Conservation (phyloP, 2,888 invertebrate species). For the Dasypolia templi region DNA sequence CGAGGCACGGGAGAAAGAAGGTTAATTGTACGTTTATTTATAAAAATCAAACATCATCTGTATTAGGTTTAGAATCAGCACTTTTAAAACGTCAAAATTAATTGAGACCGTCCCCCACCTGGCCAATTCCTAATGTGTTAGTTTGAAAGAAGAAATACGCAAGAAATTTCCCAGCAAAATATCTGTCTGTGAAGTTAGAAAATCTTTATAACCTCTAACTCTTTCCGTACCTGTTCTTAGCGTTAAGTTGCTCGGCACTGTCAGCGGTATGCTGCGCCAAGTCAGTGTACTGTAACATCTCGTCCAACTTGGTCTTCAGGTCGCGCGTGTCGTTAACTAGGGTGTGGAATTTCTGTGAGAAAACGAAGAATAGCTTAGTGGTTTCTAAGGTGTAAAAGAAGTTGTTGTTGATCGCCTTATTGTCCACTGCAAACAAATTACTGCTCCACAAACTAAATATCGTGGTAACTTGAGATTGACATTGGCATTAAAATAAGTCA, state of each 20-base stretch:
- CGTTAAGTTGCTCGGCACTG: constrained; percentile 90
- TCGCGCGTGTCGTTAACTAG: constrained; percentile 91
- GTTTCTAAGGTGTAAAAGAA: background rate
- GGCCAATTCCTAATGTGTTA: background rate
- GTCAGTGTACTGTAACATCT: constrained; percentile 92
- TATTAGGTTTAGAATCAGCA: background rate
- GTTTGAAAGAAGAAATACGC: background rate
- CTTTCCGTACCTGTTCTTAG: constrained; percentile 86
- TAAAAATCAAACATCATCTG: background rate
- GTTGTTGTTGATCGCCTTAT: background rate
- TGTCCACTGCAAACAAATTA: background rate
- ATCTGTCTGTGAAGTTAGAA: background rate
- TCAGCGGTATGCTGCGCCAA: constrained; percentile 91
- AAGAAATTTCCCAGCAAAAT: background rate
- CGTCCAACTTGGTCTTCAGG: constrained; percentile 93
- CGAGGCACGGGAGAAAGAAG: background rate
- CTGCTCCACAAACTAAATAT: background rate
- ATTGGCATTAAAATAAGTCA: too few species aligned
- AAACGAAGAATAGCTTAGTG: background rate
- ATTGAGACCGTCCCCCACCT: background rate
- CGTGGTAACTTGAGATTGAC: background rate
- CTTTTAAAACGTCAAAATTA: background rate
- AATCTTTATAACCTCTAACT: background rate
- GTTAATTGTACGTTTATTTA: background rate
- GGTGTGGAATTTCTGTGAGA: constrained; percentile 84